Conservation (phyloP, 1,140 invertebrate species). For the Apolygus lucorum region DNA sequence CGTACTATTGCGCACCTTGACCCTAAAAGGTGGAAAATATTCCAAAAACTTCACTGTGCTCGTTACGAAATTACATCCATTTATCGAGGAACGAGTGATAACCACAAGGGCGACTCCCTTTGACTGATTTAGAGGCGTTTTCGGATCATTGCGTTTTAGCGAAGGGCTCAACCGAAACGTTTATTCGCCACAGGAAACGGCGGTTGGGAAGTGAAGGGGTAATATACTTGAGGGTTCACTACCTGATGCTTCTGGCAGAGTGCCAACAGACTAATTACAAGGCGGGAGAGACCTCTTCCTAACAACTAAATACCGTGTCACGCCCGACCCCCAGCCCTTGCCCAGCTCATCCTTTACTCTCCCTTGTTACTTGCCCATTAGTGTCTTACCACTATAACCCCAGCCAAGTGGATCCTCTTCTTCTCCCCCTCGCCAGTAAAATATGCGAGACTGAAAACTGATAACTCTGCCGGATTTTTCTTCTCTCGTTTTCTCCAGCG, state of each 20-base stretch:
- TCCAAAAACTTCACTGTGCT: too few relatives aligned
- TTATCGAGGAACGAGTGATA: too few relatives aligned
- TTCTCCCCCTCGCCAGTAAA: neutral
- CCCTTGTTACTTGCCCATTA: conserved; percentile 13
- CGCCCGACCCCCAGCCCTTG: neutral
- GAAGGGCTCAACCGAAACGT: too few relatives aligned
- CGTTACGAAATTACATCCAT: too few relatives aligned
- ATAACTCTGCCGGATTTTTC: too few relatives aligned
- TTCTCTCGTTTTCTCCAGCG: too few relatives aligned
- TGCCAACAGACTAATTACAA: conserved; percentile 14
- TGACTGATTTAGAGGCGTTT: too few relatives aligned
- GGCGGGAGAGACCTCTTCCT: neutral
- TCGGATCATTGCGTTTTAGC: too few relatives aligned
- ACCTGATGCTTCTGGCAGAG: conserved; percentile 11
- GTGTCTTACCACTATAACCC: conserved; percentile 11
- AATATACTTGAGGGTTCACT: conserved; percentile 10
- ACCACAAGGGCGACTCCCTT: too few relatives aligned
- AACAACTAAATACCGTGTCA: conserved; percentile 2
- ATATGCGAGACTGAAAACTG: neutral
- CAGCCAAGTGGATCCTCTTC: neutral
- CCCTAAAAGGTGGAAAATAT: too few relatives aligned
- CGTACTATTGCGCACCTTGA: too few relatives aligned
- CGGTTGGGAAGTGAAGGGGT: too few relatives aligned
- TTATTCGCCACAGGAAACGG: neutral
- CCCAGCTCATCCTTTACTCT: neutral